Evolutionary conservation across 2,113 vertebrate genomes (phyloP).

Genomic region (Galemys pyrenaicus): DNA sequence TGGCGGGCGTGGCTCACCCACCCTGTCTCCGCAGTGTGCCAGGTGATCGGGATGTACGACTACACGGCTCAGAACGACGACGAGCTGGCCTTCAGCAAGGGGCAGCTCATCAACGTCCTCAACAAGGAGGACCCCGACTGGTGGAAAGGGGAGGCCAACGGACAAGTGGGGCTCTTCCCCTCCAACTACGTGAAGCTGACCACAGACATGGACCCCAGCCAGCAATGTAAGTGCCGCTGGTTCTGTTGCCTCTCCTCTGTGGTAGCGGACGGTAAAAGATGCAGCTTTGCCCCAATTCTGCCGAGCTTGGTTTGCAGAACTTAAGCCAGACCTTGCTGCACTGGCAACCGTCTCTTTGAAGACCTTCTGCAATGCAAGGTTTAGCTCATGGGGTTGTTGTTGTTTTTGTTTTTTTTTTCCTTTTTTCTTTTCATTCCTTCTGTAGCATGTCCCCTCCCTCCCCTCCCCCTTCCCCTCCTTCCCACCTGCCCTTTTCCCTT

Average conservation of each 20-base stretch:
- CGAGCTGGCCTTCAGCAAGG: conserved; percentile 97
- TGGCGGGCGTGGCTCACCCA: not conserved
- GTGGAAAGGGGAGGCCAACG: conserved; percentile 98
- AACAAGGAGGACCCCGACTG: conserved; percentile 98
- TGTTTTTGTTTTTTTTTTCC: conserved; percentile 68
- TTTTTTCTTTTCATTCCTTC: conserved; percentile 82
- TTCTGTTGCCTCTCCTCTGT: conserved; percentile 42
- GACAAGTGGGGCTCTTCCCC: conserved; percentile 96
- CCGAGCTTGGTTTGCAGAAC: conserved; percentile 81
- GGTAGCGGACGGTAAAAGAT: no score
- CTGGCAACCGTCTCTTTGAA: conserved; percentile 87
- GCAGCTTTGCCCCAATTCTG: conserved; percentile 64
- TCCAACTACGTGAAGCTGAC: conserved; percentile 99
- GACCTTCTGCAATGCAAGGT: conserved; percentile 85
- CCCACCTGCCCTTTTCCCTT: not conserved
- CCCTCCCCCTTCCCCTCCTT: not conserved
- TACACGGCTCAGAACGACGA: conserved; percentile 99
- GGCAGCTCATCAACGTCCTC: conserved; percentile 97
- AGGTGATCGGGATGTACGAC: conserved; percentile 99
- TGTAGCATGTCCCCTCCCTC: conserved; percentile 82
- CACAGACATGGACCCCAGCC: conserved; percentile 97
- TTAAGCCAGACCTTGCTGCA: conserved; percentile 82
- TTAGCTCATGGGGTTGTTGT: conserved; percentile 75
- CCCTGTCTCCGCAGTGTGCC: conserved; percentile 90
- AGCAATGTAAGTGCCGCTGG: conserved; percentile 96